Percentiles rank a stretch among this genome's conserved stretches.
Conservation (phyloP, 2,113 vertebrate species). For the Eptesicus fuscus region DNA sequence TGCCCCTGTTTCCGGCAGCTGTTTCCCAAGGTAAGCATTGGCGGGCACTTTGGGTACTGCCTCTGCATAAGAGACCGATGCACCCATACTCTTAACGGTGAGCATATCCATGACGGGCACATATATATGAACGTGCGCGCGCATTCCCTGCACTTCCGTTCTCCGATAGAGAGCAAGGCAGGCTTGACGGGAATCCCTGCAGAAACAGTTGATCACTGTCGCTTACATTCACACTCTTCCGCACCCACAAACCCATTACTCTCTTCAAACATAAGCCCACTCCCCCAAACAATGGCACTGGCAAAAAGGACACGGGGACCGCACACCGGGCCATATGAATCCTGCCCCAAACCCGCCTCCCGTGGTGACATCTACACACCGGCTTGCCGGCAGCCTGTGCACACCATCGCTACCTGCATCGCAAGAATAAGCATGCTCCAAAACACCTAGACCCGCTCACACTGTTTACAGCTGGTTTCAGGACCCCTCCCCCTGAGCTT, state of each 20-base stretch:
- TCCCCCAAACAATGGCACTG: not conserved
- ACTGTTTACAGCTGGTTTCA: not conserved
- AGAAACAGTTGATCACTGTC: not conserved
- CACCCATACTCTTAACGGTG: no score
- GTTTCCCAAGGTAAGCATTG: slow-evolving; percentile 7
- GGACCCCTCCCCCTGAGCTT: not conserved
- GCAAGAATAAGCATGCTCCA: no score
- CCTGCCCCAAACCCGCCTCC: not conserved
- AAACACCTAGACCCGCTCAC: not conserved
- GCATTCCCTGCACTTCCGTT: not conserved
- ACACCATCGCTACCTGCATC: no score
- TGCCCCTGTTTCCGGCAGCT: slow-evolving; percentile 29
- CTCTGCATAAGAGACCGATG: no score
- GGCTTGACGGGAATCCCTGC: not conserved
- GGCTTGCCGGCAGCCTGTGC: rapidly evolving
- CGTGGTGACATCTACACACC: not conserved
- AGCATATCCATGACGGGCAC: no score
- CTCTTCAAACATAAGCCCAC: not conserved
- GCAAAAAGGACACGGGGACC: not conserved
- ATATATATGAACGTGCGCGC: no score
- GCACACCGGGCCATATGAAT: not conserved
- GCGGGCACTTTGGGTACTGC: not conserved
- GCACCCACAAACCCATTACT: not conserved
- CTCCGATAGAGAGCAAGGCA: not conserved
- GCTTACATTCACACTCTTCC: no score